Conservation (phyloP, 1,140 invertebrate species). For the Zelostemma sp. region DNA sequence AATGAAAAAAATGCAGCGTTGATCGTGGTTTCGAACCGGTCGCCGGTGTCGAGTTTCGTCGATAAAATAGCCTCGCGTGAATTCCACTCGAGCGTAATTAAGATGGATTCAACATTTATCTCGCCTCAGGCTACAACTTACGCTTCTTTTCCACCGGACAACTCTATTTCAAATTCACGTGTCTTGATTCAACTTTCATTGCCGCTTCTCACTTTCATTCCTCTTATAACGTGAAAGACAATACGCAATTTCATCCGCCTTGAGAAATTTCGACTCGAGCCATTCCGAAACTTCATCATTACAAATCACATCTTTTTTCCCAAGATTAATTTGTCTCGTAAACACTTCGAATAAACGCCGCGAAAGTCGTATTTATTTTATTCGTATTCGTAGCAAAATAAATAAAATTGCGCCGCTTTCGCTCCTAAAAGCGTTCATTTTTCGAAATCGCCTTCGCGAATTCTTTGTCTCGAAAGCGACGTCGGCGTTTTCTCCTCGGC, state of each 20-base stretch:
- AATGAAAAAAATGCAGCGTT: neutral
- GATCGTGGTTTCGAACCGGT: neutral
- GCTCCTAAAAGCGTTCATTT: slow-evolving; percentile 4
- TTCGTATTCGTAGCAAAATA: slow-evolving; percentile 6
- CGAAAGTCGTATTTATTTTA: too few relatives aligned
- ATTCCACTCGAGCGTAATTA: slow-evolving; percentile 44
- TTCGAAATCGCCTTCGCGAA: slow-evolving; percentile 11
- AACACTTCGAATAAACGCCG: too few relatives aligned
- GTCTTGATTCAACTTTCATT: slow-evolving; percentile 21
- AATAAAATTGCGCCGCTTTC: slow-evolving; percentile 10
- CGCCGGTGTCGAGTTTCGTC: slow-evolving; percentile 34
- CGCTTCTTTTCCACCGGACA: slow-evolving; percentile 22
- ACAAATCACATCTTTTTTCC: too few relatives aligned
- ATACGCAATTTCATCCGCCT: neutral
- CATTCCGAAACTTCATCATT: neutral
- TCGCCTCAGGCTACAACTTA: slow-evolving; percentile 28
- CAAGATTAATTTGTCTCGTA: too few relatives aligned
- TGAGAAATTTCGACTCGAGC: neutral
- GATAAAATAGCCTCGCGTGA: slow-evolving; percentile 43
- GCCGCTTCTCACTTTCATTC: slow-evolving; percentile 15
- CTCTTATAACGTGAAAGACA: neutral
- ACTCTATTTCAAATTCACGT: slow-evolving; percentile 30
- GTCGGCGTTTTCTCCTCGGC: neutral
- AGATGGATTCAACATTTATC: slow-evolving; percentile 42
- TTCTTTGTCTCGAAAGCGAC: slow-evolving; percentile 21